Evolutionary conservation across 2,797 vertebrate genomes (phyloP).

Genomic region (Pseudomugil gertrudae): DNA sequence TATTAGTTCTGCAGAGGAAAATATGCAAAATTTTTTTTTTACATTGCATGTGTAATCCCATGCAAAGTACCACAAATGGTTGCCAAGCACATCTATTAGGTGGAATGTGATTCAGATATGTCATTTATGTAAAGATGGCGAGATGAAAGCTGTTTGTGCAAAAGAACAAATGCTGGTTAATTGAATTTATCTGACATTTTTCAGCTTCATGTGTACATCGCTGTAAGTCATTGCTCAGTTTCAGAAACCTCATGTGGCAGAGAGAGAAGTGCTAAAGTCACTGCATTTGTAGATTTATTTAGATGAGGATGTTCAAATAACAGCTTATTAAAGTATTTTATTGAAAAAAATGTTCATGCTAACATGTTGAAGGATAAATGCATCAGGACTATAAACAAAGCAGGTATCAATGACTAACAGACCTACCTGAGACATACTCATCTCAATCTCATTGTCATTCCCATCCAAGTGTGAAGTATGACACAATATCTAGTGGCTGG

Average conservation of each 20-base stretch:
- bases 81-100: constrained; percentile 68
- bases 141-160: constrained; percentile 11
- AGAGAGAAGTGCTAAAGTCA: constrained; percentile 37
- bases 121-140: constrained; percentile 56
- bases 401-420: constrained; percentile 37
- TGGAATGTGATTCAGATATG: constrained; percentile 62
- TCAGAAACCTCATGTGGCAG: constrained; percentile 32
- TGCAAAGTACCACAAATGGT: constrained; percentile 37
- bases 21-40: constrained; percentile 62
- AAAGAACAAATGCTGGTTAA: not conserved
- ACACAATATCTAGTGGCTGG: constrained; percentile 45
- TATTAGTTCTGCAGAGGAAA: constrained; percentile 67
- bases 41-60: constrained; percentile 56
- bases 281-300: constrained; percentile 21
- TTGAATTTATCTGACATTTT: not conserved
- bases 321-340: constrained; percentile 24
- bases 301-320: not conserved
- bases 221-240: constrained; percentile 11
- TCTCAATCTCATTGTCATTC: constrained; percentile 33
- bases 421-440: constrained; percentile 32
- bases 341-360: constrained; percentile 16
- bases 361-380: constrained; percentile 30
- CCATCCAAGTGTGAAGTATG: constrained; percentile 39
- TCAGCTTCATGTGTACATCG: constrained; percentile 3
- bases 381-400: constrained; percentile 16